These are phyloP conservation scores for Aegotheles bennettii DNA, from an alignment of 2,113 vertebrate genomes.

Conservation along the genomic window DNA sequence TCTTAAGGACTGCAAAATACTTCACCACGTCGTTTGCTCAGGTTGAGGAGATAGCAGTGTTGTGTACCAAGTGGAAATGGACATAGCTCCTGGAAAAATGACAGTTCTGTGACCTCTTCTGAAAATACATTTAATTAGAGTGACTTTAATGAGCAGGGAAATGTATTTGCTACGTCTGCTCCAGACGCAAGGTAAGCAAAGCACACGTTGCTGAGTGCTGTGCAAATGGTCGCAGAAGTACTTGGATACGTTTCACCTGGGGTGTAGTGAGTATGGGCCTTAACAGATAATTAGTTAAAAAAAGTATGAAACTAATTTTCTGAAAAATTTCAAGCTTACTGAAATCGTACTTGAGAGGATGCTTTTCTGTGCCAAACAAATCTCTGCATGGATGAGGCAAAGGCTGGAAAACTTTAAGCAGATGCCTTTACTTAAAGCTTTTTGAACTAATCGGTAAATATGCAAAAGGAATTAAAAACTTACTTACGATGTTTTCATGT, in stretches of 20 bases:
- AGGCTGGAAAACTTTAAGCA: neutral
- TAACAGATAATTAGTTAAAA: neutral
- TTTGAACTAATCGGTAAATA: neutral
- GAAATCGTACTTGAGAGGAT: neutral
- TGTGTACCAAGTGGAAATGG: neutral
- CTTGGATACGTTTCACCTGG: rapidly evolving
- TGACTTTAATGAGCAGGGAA: neutral
- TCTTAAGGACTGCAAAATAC: neutral
- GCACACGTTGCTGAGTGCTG: rapidly evolving
- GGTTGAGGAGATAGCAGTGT: neutral
- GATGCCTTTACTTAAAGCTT: neutral
- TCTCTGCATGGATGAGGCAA: neutral
- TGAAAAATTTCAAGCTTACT: neutral
- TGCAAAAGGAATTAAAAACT: neutral
- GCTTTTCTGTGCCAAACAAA: neutral
- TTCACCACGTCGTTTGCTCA: rapidly evolving
- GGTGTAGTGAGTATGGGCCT: neutral
- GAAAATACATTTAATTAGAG: neutral
- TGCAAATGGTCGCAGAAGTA: neutral
- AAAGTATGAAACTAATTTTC: neutral
- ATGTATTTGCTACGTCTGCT: neutral
- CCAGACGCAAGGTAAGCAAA: neutral
- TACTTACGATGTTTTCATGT: neutral
- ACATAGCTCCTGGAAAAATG: neutral
- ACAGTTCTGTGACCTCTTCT: neutral